Percentiles rank a stretch among this genome's conserved stretches.
Conservation (phyloP, 2,797 vertebrate genomes). For the Argyrosomus regius region DNA sequence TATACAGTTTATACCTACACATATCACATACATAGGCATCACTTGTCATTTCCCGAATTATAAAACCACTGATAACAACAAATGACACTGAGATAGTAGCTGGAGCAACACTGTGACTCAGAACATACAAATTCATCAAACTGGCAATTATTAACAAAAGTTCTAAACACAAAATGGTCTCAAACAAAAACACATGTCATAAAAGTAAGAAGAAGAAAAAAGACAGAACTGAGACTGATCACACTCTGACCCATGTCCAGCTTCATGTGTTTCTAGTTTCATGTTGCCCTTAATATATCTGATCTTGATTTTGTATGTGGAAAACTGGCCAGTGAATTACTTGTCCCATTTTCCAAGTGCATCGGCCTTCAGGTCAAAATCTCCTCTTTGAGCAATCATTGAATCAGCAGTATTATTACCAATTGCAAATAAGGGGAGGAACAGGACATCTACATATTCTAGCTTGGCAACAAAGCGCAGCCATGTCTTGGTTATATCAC, state of each 20-base stretch:
- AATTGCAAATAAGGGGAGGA: accelerated
- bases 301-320: background rate
- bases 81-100: background rate
- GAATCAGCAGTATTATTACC: accelerated
- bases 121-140: background rate
- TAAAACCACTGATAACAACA: background rate
- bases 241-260: background rate
- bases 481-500: background rate
- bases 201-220: background rate
- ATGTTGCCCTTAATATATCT: background rate
- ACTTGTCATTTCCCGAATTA: background rate
- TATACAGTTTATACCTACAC: background rate
- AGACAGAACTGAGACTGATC: background rate
- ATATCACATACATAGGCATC: background rate
- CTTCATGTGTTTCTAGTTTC: too few species aligned
- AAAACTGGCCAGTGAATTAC: background rate
- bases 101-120: background rate
- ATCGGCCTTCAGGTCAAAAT: constrained; percentile 44
- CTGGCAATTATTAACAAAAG: background rate
- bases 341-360: constrained; percentile 14
- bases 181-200: background rate
- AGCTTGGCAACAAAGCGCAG: background rate
- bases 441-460: background rate
- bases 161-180: background rate
- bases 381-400: background rate